phyloP scores from a whole-genome alignment of 2,888 invertebrate species.

The Heliothis peltigera region DNA sequence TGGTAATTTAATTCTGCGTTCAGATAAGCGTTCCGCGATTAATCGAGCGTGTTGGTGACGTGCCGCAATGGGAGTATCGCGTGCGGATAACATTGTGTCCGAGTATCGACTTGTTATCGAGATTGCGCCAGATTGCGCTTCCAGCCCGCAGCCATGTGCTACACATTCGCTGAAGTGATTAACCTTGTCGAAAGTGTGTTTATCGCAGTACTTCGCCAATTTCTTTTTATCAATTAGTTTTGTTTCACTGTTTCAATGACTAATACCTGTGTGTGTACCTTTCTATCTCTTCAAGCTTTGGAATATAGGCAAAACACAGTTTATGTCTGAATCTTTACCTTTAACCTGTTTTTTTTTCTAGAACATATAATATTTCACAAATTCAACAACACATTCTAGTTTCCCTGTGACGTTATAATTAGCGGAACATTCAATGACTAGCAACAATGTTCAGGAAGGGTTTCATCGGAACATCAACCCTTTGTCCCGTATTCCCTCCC shows the following conservation, averaged over 20 bases:
- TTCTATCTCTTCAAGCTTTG: too few species aligned
- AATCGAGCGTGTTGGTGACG: slow-evolving; percentile 69
- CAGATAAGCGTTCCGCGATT: slow-evolving; percentile 65
- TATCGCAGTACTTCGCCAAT: slow-evolving; percentile 39
- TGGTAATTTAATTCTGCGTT: slow-evolving; percentile 67
- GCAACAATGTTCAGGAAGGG: slow-evolving; percentile 77
- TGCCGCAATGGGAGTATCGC: slow-evolving; percentile 64
- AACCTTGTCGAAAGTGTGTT: slow-evolving; percentile 47
- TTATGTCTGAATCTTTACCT: slow-evolving; percentile 10
- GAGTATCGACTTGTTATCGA: slow-evolving; percentile 50
- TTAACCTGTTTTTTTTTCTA: slow-evolving; percentile 1
- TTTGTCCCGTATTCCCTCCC: slow-evolving; percentile 69
- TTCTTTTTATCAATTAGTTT: slow-evolving; percentile 16
- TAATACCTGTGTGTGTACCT: not conserved
- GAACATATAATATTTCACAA: slow-evolving; percentile 17
- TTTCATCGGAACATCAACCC: slow-evolving; percentile 76
- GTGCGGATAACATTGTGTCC: slow-evolving; percentile 61
- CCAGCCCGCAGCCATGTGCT: slow-evolving; percentile 37
- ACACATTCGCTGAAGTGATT: slow-evolving; percentile 42
- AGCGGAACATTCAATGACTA: slow-evolving; percentile 70
- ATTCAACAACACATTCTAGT: slow-evolving; percentile 49
- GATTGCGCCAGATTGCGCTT: slow-evolving; percentile 47
- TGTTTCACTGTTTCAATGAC: not conserved
- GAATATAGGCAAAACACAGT: too few species aligned
- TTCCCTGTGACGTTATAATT: slow-evolving; percentile 70